Evolutionary conservation across 2,113 vertebrate species (phyloP), one percentile per base, ranked within the genome.

Genomic region (Oophaga pumilio): DNA sequence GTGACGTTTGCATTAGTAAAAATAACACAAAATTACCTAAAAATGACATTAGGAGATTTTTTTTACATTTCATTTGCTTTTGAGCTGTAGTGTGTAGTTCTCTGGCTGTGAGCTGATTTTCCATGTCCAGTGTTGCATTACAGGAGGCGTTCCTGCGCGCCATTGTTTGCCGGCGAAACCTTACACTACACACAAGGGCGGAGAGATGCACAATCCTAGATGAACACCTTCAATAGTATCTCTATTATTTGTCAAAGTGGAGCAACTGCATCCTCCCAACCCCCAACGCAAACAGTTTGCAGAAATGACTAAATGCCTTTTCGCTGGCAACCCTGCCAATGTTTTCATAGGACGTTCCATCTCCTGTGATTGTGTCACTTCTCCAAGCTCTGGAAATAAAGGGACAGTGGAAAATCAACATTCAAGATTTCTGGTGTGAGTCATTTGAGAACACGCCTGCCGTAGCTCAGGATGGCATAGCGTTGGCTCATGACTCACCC

Each of bases 321-420:
- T 6, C 24, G 77, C 24, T 33, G 56, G n/a, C 77, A 80, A 28
- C 56, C 53, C 1, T 17, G 8, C 56, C 53, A 28, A 18, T 59
- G 77, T 24, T 33, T 59, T 80, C 8, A 20, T 22, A 74, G 12
- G 33, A 74, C 13, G 15, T 43, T 73, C 43, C 69, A 73, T 24
- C 15, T 24, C n/a, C 24, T 6, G 7, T 80, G 26, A 33, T 28
- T 78, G 13, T 26, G 50, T 77, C 76, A 24, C 76, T 24, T 24
- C 76, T 56, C 53, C 52, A 4, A 4, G 7, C n/a, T 28, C 13
- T 8, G 56, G 26, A 80, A 33, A 33, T 59, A 33, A 8, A 59
- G 24, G 24, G 24, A 80, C 77, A 22, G 77, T 33, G 77, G 56
- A 80, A 33, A 79, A 60, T 80, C 77, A 59, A 9, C 17, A 59